Evolutionary conservation across 2,113 vertebrate species (phyloP).

Genomic region (Menidia beryllina): DNA sequence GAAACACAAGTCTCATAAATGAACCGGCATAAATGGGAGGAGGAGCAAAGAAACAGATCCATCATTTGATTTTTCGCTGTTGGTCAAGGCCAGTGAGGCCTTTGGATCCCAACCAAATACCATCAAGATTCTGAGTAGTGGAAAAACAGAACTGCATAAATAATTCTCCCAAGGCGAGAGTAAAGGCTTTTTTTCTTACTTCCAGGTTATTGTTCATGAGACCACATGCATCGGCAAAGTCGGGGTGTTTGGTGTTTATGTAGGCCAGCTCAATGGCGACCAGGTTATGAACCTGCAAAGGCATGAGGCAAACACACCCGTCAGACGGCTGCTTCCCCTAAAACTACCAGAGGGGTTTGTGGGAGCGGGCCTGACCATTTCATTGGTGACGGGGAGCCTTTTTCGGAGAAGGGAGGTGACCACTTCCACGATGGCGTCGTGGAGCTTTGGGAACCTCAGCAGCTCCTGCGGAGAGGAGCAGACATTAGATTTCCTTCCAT

Average conservation of each 20-base stretch:
- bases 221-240: slow-evolving; percentile 97
- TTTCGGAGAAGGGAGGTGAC: slow-evolving; percentile 94
- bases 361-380: slow-evolving; percentile 89
- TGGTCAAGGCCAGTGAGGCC: no score
- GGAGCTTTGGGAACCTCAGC: slow-evolving; percentile 95
- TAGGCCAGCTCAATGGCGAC: slow-evolving; percentile 98
- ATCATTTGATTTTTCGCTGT: no score
- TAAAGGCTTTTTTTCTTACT: slow-evolving; percentile 76
- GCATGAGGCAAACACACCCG: neutral
- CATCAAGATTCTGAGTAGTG: neutral
- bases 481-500: neutral
- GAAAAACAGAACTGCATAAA: neutral
- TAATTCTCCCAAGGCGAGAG: neutral
- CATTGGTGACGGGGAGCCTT: slow-evolving; percentile 95
- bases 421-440: slow-evolving; percentile 99
- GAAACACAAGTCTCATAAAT: slow-evolving; percentile 18
- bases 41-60: neutral
- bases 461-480: slow-evolving; percentile 85
- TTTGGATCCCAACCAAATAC: no score
- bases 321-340: neutral
- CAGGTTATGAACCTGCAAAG: slow-evolving; percentile 93
- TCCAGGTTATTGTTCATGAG: slow-evolving; percentile 99
- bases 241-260: slow-evolving; percentile 99
- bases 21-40: neutral
- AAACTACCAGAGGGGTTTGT: neutral